Evolutionary conservation across 1,140 invertebrate genomes (phyloP).

Genomic region (Ceratosolen fusciceps): DNA sequence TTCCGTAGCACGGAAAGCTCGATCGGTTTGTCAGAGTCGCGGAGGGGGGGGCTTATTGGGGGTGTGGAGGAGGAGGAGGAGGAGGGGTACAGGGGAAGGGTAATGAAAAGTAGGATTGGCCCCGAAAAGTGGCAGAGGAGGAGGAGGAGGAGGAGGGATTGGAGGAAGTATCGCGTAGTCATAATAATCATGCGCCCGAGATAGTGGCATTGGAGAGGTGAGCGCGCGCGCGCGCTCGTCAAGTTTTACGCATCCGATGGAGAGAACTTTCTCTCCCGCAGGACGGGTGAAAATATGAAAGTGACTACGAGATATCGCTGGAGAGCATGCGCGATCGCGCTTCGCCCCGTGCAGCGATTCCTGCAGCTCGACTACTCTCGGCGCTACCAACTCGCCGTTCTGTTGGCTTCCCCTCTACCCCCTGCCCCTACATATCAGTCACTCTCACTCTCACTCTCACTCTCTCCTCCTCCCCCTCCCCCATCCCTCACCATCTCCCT

Average conservation of each 20-base stretch:
- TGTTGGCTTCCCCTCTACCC: neutral
- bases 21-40: no score
- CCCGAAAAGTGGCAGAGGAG: no score
- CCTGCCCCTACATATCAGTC: neutral
- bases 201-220: neutral
- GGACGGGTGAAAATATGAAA: slow-evolving; percentile 72
- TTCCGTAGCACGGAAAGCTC: no score
- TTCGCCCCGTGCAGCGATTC: slow-evolving; percentile 4
- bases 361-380: neutral
- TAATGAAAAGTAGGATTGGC: no score
- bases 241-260: slow-evolving; percentile 48
- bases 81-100: no score
- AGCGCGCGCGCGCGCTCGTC: slow-evolving; percentile 1
- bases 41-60: no score
- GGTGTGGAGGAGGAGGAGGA: no score
- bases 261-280: slow-evolving; percentile 67
- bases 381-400: neutral
- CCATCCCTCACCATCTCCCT: no score
- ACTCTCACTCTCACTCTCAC: no score
- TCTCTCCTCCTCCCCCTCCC: no score
- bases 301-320: slow-evolving; percentile 58
- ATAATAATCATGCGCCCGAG: neutral
- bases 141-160: no score
- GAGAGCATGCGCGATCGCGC: slow-evolving; percentile 32
- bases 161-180: neutral